A percentile compares a stretch with the other conserved stretches of the same genome.
phyloP scores from a whole-genome alignment of 2,888 invertebrate species.

The Steromphala cineraria region DNA sequence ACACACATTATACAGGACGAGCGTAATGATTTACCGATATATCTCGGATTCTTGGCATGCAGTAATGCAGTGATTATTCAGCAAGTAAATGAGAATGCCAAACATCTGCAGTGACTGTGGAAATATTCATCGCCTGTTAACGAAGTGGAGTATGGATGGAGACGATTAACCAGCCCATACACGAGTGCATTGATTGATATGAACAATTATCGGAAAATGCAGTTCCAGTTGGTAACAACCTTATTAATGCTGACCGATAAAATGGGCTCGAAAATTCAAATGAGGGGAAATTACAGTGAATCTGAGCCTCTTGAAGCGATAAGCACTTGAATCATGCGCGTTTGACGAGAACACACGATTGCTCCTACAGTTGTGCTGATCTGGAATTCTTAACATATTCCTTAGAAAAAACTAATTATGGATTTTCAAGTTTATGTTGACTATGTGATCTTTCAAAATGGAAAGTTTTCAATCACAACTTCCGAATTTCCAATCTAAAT shows the following conservation, averaged over 20 bases:
- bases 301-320: neutral
- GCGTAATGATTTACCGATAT: no score
- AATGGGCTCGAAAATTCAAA: neutral
- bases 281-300: neutral
- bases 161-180: constrained; percentile 4
- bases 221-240: neutral
- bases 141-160: neutral
- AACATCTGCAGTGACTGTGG: neutral
- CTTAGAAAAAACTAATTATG: no score
- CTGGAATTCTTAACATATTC: no score
- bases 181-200: constrained; percentile 3
- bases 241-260: neutral
- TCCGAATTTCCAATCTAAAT: no score
- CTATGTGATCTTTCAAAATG: no score
- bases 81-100: neutral
- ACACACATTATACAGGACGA: neutral
- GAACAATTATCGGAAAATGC: neutral
- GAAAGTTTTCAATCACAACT: no score
- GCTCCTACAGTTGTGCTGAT: no score
- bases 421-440: no score
- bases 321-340: neutral
- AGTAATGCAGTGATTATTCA: neutral
- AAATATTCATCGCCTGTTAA: neutral
- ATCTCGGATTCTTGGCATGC: no score
- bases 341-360: neutral